Percentiles rank a stretch among this genome's conserved stretches.
Evolutionary conservation across 2,113 vertebrate species (phyloP).

Genomic region (Gorsachius goisagi): DNA sequence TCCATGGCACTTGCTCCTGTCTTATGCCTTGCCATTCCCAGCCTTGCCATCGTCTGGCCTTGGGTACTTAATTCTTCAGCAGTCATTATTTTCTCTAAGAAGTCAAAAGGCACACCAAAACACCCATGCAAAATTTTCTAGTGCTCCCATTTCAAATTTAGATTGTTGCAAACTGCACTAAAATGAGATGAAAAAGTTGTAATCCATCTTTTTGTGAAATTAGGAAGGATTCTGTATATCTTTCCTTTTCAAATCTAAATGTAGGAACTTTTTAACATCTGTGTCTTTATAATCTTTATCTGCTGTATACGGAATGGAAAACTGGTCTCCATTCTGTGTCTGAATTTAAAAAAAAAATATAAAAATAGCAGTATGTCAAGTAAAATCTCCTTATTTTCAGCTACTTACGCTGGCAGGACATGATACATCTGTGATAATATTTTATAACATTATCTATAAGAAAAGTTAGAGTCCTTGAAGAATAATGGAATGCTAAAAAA

Average conservation of each 20-base stretch:
- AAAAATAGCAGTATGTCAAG: slow-evolving; percentile 19
- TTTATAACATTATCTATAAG: neutral
- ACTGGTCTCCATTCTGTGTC: neutral
- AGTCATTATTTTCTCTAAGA: slow-evolving; percentile 19
- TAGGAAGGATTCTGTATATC: neutral
- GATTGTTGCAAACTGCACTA: neutral
- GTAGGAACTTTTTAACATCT: neutral
- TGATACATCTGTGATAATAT: neutral
- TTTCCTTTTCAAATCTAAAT: neutral
- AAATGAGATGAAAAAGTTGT: neutral
- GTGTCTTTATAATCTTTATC: slow-evolving; percentile 38
- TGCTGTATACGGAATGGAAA: slow-evolving; percentile 29
- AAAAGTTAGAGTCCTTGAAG: slow-evolving; percentile 1
- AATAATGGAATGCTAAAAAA: neutral
- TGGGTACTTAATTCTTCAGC: neutral
- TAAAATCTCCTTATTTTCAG: slow-evolving; percentile 37
- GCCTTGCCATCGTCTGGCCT: slow-evolving; percentile 25
- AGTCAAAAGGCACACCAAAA: slow-evolving; percentile 17
- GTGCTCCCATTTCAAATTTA: slow-evolving; percentile 42
- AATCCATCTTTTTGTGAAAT: neutral
- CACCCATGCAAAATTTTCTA: neutral
- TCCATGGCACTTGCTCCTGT: neutral
- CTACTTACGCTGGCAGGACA: neutral
- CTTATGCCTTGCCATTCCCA: slow-evolving; percentile 35
- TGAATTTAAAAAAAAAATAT: neutral